A percentile compares a stretch with the other conserved stretches of the same genome.
phyloP scores from a whole-genome alignment of 2,888 invertebrate genomes.

The Tortricodes alternella region DNA sequence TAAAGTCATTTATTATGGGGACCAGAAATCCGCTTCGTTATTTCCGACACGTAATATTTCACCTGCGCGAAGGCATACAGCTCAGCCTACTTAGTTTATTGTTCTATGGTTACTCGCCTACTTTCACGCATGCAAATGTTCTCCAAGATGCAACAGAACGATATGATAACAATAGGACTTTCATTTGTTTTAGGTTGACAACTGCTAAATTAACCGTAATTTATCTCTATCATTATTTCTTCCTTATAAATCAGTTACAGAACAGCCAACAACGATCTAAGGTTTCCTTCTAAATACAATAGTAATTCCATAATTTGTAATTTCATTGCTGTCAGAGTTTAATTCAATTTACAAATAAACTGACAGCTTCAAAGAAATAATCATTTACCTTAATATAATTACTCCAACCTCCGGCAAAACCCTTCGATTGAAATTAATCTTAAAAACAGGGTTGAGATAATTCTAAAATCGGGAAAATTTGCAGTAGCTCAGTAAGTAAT shows the following conservation, averaged over 20 bases:
- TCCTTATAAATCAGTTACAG: neutral
- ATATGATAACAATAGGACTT: conserved; percentile 44
- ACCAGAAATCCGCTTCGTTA: conserved; percentile 30
- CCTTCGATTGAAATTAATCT: too few relatives aligned
- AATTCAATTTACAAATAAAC: too few relatives aligned
- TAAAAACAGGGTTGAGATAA: too few relatives aligned
- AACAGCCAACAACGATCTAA: too few relatives aligned
- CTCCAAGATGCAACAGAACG: conserved; percentile 35
- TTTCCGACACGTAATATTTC: conserved; percentile 32
- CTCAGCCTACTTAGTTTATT: conserved; percentile 37
- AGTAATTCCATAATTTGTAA: too few relatives aligned
- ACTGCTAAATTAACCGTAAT: conserved; percentile 1
- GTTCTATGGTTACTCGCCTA: conserved; percentile 39
- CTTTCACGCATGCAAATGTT: conserved; percentile 46
- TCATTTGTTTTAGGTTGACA: conserved; percentile 31
- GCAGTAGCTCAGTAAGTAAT: too few relatives aligned
- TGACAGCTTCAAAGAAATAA: too few relatives aligned
- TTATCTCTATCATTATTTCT: conserved; percentile 8
- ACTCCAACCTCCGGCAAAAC: too few relatives aligned
- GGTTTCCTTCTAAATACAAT: too few relatives aligned
- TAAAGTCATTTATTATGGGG: conserved; percentile 26
- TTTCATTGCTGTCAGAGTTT: too few relatives aligned
- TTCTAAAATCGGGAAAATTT: too few relatives aligned
- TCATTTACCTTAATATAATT: too few relatives aligned
- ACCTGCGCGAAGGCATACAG: conserved; percentile 26